Percentiles rank a stretch among this genome's conserved stretches.
These are phyloP conservation scores for Chelonus insularis DNA, from an alignment of 1,140 invertebrate species.

Conservation along the genomic window DNA sequence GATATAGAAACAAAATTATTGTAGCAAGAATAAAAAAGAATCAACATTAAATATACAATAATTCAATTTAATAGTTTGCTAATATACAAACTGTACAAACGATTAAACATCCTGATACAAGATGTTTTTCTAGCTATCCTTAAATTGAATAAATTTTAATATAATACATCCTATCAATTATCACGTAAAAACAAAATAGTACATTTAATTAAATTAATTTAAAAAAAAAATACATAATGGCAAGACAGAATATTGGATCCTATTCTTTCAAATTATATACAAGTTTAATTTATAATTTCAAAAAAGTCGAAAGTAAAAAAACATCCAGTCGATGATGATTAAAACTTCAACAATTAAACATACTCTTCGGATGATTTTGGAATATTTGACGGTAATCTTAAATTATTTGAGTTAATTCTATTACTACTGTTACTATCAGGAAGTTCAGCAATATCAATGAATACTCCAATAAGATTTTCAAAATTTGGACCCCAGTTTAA, in stretches of 20 bases:
- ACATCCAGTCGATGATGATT: neutral
- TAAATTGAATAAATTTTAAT: no score
- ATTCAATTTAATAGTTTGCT: slow-evolving; percentile 12
- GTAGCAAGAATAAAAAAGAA: no score
- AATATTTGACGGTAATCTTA: slow-evolving; percentile 69
- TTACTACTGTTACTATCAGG: slow-evolving; percentile 77
- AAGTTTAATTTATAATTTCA: neutral
- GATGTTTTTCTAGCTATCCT: slow-evolving; percentile 41
- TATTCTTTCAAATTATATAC: slow-evolving; percentile 1
- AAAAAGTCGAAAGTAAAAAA: no score
- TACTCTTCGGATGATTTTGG: slow-evolving; percentile 81
- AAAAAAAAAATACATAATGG: slow-evolving; percentile 28
- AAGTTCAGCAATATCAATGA: slow-evolving; percentile 93
- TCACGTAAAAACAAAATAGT: neutral
- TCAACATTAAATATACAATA: no score
- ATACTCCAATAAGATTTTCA: slow-evolving; percentile 91
- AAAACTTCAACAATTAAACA: slow-evolving; percentile 58
- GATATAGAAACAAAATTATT: no score
- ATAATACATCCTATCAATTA: no score
- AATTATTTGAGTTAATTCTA: slow-evolving; percentile 65
- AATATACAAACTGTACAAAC: slow-evolving; percentile 44
- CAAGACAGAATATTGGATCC: slow-evolving; percentile 30
- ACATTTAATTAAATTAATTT: neutral
- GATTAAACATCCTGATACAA: slow-evolving; percentile 50
- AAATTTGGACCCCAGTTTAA: slow-evolving; percentile 96